Conservation (phyloP, 1,140 invertebrate species). For the Lordiphosa mommai region DNA sequence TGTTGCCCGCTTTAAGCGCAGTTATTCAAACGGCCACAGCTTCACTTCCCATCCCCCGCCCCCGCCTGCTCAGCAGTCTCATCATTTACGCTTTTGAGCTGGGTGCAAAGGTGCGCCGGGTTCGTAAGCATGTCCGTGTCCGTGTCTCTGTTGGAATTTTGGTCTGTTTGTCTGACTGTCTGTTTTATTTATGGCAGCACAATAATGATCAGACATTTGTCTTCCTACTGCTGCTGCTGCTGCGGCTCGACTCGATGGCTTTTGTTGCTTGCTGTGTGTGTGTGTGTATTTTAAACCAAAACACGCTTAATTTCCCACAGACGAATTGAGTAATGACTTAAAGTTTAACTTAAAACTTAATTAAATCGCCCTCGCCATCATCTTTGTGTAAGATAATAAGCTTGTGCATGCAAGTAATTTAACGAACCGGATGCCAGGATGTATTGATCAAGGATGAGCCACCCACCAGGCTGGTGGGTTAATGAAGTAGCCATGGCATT, state of each 20-base stretch:
- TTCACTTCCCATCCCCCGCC: not conserved
- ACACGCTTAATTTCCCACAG: constrained; percentile 24
- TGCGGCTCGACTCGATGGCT: not conserved
- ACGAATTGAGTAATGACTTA: constrained; percentile 55
- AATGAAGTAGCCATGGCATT: not conserved
- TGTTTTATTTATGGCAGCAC: constrained; percentile 66
- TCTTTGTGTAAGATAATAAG: constrained; percentile 54
- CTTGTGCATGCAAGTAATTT: constrained; percentile 33
- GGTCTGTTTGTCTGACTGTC: constrained; percentile 48
- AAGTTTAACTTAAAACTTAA: constrained; percentile 70
- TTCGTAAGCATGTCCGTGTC: not conserved
- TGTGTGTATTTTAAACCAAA: constrained; percentile 13
- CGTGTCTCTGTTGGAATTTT: constrained; percentile 31
- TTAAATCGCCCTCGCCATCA: constrained; percentile 35
- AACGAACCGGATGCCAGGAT: constrained; percentile 1
- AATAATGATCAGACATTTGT: constrained; percentile 77
- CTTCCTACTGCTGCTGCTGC: constrained; percentile 34
- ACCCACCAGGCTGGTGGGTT: not conserved
- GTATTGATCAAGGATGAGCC: constrained; percentile 7
- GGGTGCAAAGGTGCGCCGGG: constrained; percentile 43
- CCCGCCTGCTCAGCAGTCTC: constrained; percentile 1
- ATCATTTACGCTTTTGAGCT: constrained; percentile 32
- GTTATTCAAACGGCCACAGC: constrained; percentile 60
- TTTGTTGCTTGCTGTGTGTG: constrained; percentile 15
- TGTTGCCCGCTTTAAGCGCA: constrained; percentile 69